Evolutionary conservation across 2,888 invertebrate genomes (phyloP).

Genomic region (Drosophila nr. perissopoda): DNA sequence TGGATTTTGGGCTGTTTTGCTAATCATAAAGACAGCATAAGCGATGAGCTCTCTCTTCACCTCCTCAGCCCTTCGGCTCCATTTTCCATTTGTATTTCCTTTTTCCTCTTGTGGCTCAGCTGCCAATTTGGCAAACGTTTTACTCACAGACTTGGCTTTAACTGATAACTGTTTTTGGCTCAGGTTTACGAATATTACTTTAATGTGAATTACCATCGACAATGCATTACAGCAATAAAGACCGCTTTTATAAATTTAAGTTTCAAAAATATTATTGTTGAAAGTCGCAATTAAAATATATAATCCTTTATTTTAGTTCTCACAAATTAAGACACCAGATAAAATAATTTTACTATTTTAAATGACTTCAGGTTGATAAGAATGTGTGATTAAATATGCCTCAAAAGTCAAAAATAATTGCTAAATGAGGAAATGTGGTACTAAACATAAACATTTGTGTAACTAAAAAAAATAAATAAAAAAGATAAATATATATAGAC

Average conservation of each 20-base stretch:
- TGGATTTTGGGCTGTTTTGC: constrained; percentile 63
- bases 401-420: background rate
- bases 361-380: too few species aligned
- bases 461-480: background rate
- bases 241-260: background rate
- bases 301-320: too few species aligned
- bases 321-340: too few species aligned
- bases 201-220: constrained; percentile 9
- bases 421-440: too few species aligned
- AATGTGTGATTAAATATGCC: background rate
- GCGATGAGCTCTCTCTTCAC: constrained; percentile 59
- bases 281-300: background rate
- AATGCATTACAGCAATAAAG: background rate
- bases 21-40: constrained; percentile 78
- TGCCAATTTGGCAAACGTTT: constrained; percentile 53
- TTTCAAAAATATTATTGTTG: background rate
- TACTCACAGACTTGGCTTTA: constrained; percentile 5
- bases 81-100: background rate
- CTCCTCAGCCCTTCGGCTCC: background rate
- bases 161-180: constrained; percentile 9
- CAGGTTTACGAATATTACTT: background rate
- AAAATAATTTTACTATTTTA: too few species aligned
- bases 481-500: background rate
- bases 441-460: background rate
- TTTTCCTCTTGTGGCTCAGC: constrained; percentile 13